Evolutionary conservation across 2,797 vertebrate genomes (phyloP), one percentile per base, ranked within the genome.

Genomic region (Coluber constrictor): DNA sequence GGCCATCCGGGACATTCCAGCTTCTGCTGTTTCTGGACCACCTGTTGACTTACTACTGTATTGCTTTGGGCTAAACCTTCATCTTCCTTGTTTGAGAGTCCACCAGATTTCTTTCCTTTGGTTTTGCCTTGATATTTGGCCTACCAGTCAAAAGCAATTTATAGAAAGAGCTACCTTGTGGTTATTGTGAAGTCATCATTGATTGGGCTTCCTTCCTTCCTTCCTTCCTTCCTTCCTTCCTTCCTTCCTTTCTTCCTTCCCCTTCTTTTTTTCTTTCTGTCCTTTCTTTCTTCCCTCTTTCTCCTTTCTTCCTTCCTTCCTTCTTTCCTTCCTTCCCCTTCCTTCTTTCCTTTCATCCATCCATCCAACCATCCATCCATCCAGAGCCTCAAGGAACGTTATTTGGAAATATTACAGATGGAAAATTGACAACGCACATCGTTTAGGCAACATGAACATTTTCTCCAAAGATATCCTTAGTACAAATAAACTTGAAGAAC

Each of bases 381-480:
- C 32, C n/a, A 18, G 0, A 0, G 18, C 16, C 7, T 37, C 70
- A 20, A 16, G 25, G 6, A 74, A 32, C 32, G 9, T 15, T 88
- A 37, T 4, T 54, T 83, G 27, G 55, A 83, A 8, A 16, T n/a
- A 11, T 70, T 43, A 47, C 51, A 66, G 37, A 4, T 87, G 29
- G 57, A 88, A 91, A 88, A 94, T 8, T 90, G 88, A 83, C 18
- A 87, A 3, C 11, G 56, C 86, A 88, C 32, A n/a, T 94, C 83
- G 60, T 92, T 92, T 57, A 86, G 88, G 92, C 93, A 57, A 83
- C 25, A 7, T 56, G 7, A 37, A 74, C 32, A 20, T 83, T 12
- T 47, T 0, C 20, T 4, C 5, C 3, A 2, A 32, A 89, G 1
- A 61, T 89, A 25, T 27, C 47, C 6, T 43, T 89, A 47, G 27